phyloP scores from a whole-genome alignment of 92 coral and sea anemone species.

The Nematostella vectensis region DNA sequence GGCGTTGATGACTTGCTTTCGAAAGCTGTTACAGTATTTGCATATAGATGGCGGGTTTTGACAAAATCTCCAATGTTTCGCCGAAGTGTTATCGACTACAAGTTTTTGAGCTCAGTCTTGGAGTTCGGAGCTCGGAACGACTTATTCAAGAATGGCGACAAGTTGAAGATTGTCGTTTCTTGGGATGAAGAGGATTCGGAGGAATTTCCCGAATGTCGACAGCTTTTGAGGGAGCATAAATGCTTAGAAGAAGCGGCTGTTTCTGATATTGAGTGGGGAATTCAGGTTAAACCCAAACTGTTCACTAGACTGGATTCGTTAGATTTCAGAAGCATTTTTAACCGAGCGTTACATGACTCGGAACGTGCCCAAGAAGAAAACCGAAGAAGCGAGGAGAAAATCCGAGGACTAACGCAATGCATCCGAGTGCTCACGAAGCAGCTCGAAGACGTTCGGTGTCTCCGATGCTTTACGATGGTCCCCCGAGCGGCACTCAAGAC shows the following conservation, averaged over 20 bases:
- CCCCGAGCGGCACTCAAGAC: constrained; percentile 92
- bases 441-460: constrained; percentile 92
- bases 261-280: constrained; percentile 82
- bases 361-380: constrained; percentile 53
- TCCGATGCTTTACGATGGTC: constrained; percentile 72
- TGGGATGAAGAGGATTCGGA: constrained; percentile 78
- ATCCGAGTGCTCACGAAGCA: constrained; percentile 85
- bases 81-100: constrained; percentile 72
- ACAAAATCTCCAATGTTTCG: constrained; percentile 67
- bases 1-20: constrained; percentile 63
- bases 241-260: constrained; percentile 76
- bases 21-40: constrained; percentile 71
- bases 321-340: constrained; percentile 61
- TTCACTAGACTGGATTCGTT: constrained; percentile 49
- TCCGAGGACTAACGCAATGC: constrained; percentile 74
- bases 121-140: constrained; percentile 76
- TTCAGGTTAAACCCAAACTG: constrained; percentile 59
- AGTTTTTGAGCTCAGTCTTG: constrained; percentile 62
- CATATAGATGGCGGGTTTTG: constrained; percentile 78
- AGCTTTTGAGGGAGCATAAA: constrained; percentile 51
- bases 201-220: constrained; percentile 51
- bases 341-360: constrained; percentile 64
- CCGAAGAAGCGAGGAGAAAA: constrained; percentile 62
- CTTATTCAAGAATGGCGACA: constrained; percentile 77
- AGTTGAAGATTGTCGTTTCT: constrained; percentile 57